phyloP scores from a whole-genome alignment of 2,113 vertebrate species.

The Conger conger region DNA sequence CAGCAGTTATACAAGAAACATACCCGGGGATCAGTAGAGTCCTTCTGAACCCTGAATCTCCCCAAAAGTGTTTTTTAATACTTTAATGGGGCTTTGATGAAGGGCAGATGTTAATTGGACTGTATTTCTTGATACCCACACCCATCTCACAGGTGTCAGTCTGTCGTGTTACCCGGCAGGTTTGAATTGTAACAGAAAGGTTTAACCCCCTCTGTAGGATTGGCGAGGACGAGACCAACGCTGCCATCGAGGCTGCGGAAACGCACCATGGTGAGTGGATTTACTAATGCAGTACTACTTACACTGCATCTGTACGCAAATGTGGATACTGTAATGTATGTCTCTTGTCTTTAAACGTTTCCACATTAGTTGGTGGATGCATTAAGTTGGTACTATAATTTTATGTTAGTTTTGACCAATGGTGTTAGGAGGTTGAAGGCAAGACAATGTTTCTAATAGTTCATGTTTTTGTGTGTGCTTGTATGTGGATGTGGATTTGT shows the following conservation, averaged over 20 bases:
- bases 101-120: too few species aligned
- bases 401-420: not conserved
- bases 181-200: not conserved
- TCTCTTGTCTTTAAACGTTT: not conserved
- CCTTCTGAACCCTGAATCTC: too few species aligned
- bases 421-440: not conserved
- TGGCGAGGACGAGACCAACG: conserved; percentile 81
- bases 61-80: too few species aligned
- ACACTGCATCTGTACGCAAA: not conserved
- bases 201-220: conserved; percentile 69
- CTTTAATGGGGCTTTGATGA: too few species aligned
- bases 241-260: conserved; percentile 84
- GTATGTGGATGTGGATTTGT: not conserved
- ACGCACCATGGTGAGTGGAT: conserved; percentile 66
- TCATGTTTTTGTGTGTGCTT: not conserved
- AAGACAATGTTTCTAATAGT: not conserved
- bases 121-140: too few species aligned
- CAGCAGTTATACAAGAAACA: too few species aligned
- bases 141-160: too few species aligned
- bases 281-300: not conserved
- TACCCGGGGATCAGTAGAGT: too few species aligned
- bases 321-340: not conserved
- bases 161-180: not conserved
- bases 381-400: not conserved
- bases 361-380: not conserved